Percentiles rank a stretch among this genome's conserved stretches.
Evolutionary conservation across 1,140 invertebrate genomes (phyloP).

Genomic region (Drosophila baimaii): DNA sequence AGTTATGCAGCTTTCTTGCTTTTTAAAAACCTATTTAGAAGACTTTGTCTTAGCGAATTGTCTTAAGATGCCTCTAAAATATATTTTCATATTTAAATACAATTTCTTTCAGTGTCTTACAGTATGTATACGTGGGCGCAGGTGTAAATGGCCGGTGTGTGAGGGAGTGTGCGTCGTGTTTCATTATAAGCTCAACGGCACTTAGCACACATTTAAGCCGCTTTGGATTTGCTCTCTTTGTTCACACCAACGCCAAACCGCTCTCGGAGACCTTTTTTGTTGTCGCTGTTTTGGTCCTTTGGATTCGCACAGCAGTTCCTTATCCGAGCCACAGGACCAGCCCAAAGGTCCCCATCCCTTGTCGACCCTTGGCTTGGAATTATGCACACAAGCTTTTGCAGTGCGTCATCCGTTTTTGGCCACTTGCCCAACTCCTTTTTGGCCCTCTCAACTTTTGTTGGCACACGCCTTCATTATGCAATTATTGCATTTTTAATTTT

Average conservation of each 20-base stretch:
- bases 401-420: conserved; percentile 56
- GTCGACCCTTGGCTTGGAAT: conserved; percentile 44
- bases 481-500: conserved; percentile 79
- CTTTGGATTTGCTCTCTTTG: conserved; percentile 62
- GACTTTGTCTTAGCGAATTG: too few species aligned
- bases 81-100: too few species aligned
- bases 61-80: accelerated
- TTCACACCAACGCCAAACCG: conserved; percentile 28
- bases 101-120: background rate
- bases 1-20: too few species aligned
- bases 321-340: conserved; percentile 1
- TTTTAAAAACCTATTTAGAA: background rate
- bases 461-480: conserved; percentile 69
- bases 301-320: background rate
- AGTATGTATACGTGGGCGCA: conserved; percentile 5
- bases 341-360: conserved; percentile 4
- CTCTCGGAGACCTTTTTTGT: conserved; percentile 29
- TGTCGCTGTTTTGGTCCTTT: conserved; percentile 28
- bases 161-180: conserved; percentile 38
- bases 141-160: conserved; percentile 24
- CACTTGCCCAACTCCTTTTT: conserved; percentile 45
- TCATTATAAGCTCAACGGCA: conserved; percentile 78
- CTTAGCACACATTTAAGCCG: conserved; percentile 79
- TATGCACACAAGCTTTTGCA: conserved; percentile 49
- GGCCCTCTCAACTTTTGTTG: conserved; percentile 34